A percentile compares a stretch with the other conserved stretches of the same genome.
Evolutionary conservation across 2,113 vertebrate species (phyloP).

Genomic region (Plecotus auritus): DNA sequence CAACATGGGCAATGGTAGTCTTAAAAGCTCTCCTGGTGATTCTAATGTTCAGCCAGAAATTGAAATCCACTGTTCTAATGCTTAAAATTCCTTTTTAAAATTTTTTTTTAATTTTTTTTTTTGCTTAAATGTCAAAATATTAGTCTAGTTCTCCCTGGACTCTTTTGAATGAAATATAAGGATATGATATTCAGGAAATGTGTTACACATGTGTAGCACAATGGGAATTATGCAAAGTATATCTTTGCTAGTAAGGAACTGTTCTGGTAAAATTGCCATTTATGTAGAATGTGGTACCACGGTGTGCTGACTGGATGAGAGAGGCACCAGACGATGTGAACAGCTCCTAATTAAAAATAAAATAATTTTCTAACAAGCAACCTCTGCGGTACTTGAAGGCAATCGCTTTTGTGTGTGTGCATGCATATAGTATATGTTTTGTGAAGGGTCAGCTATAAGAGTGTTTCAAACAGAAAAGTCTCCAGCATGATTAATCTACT

Average conservation of each 20-base stretch:
- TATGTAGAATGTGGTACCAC: background rate
- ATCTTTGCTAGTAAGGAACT: conserved; percentile 31
- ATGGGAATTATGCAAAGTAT: conserved; percentile 41
- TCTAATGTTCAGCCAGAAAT: conserved; percentile 32
- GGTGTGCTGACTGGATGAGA: conserved; percentile 37
- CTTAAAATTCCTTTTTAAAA: background rate
- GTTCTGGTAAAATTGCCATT: conserved; percentile 25
- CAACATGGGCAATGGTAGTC: background rate
- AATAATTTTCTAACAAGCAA: conserved; percentile 63
- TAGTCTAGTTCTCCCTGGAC: background rate
- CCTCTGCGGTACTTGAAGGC: conserved; percentile 61
- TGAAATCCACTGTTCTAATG: conserved; percentile 29
- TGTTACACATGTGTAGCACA: background rate
- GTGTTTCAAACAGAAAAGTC: conserved; percentile 34
- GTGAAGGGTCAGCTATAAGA: conserved; percentile 26
- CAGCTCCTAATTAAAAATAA: conserved; percentile 66
- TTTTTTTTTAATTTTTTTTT: background rate
- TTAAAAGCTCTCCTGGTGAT: conserved; percentile 39
- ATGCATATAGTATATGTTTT: background rate
- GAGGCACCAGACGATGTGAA: conserved; percentile 38
- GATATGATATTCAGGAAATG: background rate
- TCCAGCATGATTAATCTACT: conserved; percentile 21
- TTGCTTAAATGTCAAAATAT: conserved; percentile 53
- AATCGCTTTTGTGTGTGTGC: background rate
- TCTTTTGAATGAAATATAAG: conserved; percentile 52